Percentiles rank a stretch among this genome's conserved stretches.
phyloP scores from a whole-genome alignment of 2,797 vertebrate genomes.

The Rhinogobio ventralis region DNA sequence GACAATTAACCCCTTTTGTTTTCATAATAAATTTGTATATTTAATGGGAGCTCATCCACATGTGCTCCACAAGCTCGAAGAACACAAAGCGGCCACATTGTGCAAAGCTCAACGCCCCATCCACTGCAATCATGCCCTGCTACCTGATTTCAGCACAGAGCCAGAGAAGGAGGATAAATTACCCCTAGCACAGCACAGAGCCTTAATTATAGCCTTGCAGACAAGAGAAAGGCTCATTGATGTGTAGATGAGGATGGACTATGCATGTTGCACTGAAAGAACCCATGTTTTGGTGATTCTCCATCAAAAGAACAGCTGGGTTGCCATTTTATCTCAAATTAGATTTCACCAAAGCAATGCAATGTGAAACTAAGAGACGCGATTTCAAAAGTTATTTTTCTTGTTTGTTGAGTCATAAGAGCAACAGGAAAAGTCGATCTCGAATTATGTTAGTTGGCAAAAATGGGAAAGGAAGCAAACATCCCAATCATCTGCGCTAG shows the following conservation, averaged over 20 bases:
- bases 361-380: slow-evolving; percentile 63
- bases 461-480: slow-evolving; percentile 61
- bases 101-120: slow-evolving; percentile 57
- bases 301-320: slow-evolving; percentile 86
- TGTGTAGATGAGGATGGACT: slow-evolving; percentile 85
- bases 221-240: slow-evolving; percentile 77
- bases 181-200: slow-evolving; percentile 67
- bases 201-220: slow-evolving; percentile 72
- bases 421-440: slow-evolving; percentile 67
- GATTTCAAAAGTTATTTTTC: slow-evolving; percentile 65
- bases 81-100: slow-evolving; percentile 65
- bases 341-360: slow-evolving; percentile 81
- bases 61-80: slow-evolving; percentile 55
- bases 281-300: slow-evolving; percentile 83
- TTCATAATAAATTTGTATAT: slow-evolving; percentile 79
- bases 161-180: slow-evolving; percentile 69
- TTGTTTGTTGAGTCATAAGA: slow-evolving; percentile 60
- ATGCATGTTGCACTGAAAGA: slow-evolving; percentile 80
- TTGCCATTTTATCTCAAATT: slow-evolving; percentile 86
- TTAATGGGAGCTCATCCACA: slow-evolving; percentile 66
- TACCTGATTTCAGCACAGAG: slow-evolving; percentile 68
- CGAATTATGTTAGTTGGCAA: slow-evolving; percentile 62
- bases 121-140: slow-evolving; percentile 65
- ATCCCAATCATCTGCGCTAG: slow-evolving; percentile 54
- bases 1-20: slow-evolving; percentile 86